Percentiles rank a stretch among this genome's conserved stretches.
These are phyloP conservation scores for Cerastoderma edule DNA, from an alignment of 2,888 invertebrate genomes.

Conservation along the genomic window DNA sequence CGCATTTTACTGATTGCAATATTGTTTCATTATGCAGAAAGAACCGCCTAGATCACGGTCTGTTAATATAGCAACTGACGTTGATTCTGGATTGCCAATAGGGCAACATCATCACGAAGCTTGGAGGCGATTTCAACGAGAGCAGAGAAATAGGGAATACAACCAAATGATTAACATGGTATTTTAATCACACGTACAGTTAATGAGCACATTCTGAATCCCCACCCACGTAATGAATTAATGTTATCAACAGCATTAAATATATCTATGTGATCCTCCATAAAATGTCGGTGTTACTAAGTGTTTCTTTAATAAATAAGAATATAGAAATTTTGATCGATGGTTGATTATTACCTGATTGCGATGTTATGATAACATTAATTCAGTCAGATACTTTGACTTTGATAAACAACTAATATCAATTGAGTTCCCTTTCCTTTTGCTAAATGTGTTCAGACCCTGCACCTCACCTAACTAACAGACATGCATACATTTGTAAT, in stretches of 20 bases:
- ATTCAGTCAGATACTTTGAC: neutral
- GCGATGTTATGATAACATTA: conserved; percentile 9
- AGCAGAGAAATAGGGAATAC: conserved; percentile 58
- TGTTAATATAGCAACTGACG: conserved; percentile 44
- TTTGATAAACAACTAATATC: neutral
- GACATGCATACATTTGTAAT: too few species aligned
- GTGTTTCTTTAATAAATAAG: too few species aligned
- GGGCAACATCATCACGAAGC: conserved; percentile 60
- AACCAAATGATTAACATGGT: conserved; percentile 57
- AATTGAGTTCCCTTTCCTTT: neutral
- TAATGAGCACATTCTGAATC: neutral
- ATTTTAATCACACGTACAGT: conserved; percentile 18
- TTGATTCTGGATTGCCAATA: conserved; percentile 55
- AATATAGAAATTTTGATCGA: too few species aligned
- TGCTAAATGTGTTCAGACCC: neutral
- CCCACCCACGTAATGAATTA: conserved; percentile 7
- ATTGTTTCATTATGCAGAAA: conserved; percentile 31
- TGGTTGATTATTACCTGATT: neutral
- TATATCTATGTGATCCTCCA: too few species aligned
- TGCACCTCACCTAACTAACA: too few species aligned
- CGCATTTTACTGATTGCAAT: neutral
- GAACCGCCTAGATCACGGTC: conserved; percentile 42
- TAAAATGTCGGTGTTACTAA: too few species aligned
- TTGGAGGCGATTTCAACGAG: conserved; percentile 50
- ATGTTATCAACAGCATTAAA: too few species aligned